phyloP scores from a whole-genome alignment of 2,888 invertebrate genomes.

The Macaria notata region DNA sequence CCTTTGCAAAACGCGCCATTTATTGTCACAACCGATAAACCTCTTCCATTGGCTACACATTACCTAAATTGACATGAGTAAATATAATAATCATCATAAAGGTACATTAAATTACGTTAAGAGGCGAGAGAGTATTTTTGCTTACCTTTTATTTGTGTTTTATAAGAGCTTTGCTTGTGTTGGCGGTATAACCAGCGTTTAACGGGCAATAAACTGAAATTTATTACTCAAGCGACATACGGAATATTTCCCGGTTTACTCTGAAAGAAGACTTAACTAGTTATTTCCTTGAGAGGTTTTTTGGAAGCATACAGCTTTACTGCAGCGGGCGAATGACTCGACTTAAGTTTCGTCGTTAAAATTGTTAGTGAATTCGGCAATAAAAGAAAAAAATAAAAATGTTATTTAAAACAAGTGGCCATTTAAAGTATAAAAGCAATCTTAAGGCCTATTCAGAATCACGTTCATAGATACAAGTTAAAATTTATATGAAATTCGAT shows the following conservation, averaged over 20 bases:
- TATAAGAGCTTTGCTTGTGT: constrained; percentile 56
- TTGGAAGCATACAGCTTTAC: constrained; percentile 1
- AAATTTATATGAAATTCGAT: no score
- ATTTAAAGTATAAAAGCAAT: no score
- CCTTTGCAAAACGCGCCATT: neutral
- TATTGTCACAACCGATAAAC: neutral
- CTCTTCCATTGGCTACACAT: constrained; percentile 12
- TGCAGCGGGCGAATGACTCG: neutral
- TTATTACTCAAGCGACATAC: constrained; percentile 59
- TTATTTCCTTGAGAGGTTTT: constrained; percentile 23
- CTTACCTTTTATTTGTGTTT: constrained; percentile 54
- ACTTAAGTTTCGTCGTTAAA: neutral
- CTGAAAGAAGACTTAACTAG: constrained; percentile 49
- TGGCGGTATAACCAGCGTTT: constrained; percentile 66
- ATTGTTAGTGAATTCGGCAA: neutral
- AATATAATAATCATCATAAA: constrained; percentile 42
- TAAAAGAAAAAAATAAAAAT: neutral
- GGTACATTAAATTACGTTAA: constrained; percentile 37
- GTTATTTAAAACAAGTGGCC: no score
- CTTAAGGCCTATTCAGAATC: no score
- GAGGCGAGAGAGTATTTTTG: constrained; percentile 39
- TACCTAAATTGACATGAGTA: constrained; percentile 35
- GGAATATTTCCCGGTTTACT: constrained; percentile 53
- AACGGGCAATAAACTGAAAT: constrained; percentile 70
- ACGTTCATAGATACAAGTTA: no score